These are phyloP conservation scores for Colletes gigas DNA, from an alignment of 1,140 invertebrate genomes.

Conservation along the genomic window DNA sequence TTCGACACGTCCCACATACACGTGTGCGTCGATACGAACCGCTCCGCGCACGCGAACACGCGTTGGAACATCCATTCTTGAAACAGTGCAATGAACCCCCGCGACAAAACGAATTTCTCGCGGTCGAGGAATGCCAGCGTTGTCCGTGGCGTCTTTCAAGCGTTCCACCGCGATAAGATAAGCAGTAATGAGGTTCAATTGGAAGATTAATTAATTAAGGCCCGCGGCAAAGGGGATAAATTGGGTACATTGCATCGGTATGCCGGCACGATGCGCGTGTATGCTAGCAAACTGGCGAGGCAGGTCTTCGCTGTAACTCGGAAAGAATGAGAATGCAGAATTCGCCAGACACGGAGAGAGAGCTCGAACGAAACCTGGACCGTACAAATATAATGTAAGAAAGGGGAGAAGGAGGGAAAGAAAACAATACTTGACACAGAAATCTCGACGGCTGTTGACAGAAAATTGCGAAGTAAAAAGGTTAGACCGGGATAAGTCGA, in stretches of 20 bases:
- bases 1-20: background rate
- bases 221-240: conserved; percentile 64
- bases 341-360: background rate
- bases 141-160: conserved; percentile 26
- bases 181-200: conserved; percentile 71
- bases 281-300: background rate
- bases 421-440: background rate
- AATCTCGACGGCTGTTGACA: background rate
- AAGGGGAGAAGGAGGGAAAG: background rate
- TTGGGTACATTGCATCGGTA: conserved; percentile 69
- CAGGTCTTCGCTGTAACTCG: background rate
- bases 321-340: conserved; percentile 12
- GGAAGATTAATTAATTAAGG: conserved; percentile 74
- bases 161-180: conserved; percentile 65
- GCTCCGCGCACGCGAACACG: background rate
- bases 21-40: background rate
- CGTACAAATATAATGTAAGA: background rate
- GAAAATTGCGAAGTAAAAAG: too few relatives aligned
- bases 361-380: background rate
- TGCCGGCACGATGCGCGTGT: conserved; percentile 32
- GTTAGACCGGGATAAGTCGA: too few relatives aligned
- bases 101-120: conserved; percentile 62
- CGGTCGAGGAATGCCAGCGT: conserved; percentile 52
- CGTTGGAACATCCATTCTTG: conserved; percentile 22
- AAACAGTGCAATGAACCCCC: conserved; percentile 63